Conservation (phyloP, 1,140 invertebrate species). For the Neodiprion fabricii region DNA sequence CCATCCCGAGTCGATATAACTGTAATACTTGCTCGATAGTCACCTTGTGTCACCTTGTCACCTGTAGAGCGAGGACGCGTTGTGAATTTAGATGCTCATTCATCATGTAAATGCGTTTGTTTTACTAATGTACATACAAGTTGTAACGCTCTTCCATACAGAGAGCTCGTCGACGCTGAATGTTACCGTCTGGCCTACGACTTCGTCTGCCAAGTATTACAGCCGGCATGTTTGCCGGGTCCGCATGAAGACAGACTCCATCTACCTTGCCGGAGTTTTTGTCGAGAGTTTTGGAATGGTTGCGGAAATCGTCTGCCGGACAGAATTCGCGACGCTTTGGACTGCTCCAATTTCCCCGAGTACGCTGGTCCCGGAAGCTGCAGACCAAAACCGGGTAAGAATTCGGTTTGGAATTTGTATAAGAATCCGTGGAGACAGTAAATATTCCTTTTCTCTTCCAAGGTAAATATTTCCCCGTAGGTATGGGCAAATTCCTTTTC, state of each 20-base stretch:
- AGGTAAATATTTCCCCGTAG: background rate
- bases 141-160: conserved; percentile 36
- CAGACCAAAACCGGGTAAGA: conserved; percentile 75
- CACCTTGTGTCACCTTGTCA: conserved; percentile 11
- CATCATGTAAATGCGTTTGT: too few species aligned
- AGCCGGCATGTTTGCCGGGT: conserved; percentile 73
- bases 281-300: conserved; percentile 81
- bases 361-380: conserved; percentile 77
- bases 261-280: conserved; percentile 83
- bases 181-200: conserved; percentile 85
- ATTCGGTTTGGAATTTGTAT: background rate
- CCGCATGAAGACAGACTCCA: conserved; percentile 65
- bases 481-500: too few species aligned
- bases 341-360: conserved; percentile 83
- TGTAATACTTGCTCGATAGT: conserved; percentile 4
- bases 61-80: background rate
- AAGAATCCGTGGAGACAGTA: background rate
- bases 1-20: background rate
- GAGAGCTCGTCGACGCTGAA: conserved; percentile 86
- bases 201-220: conserved; percentile 84
- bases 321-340: conserved; percentile 73
- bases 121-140: too few species aligned
- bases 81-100: background rate
- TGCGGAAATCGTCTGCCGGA: conserved; percentile 78
- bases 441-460: background rate